Evolutionary conservation across 2,113 vertebrate genomes (phyloP).

Genomic region (Chunga burmeisteri): DNA sequence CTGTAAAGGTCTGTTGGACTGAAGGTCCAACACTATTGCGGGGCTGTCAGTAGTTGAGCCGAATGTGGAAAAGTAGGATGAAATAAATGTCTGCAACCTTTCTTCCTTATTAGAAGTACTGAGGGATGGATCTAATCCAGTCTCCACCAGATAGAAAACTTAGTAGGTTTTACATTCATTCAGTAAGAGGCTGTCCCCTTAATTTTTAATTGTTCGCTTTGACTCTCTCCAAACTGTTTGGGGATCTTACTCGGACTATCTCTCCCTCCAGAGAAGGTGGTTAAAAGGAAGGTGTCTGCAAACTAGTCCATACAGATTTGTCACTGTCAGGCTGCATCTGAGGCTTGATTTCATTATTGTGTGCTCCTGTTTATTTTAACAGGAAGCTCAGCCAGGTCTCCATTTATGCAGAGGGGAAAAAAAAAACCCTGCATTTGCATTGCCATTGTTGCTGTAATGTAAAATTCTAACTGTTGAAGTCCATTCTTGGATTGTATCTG

Average conservation of each 20-base stretch:
- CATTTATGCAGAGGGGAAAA: background rate
- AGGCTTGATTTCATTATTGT: background rate
- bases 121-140: background rate
- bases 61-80: background rate
- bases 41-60: background rate
- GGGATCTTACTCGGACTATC: background rate
- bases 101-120: background rate
- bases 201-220: background rate
- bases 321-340: background rate
- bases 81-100: background rate
- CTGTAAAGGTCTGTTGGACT: background rate
- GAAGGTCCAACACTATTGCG: background rate
- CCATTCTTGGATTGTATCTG: background rate
- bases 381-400: background rate
- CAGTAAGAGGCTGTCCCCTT: background rate
- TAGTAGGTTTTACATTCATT: background rate
- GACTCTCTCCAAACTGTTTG: background rate
- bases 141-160: background rate
- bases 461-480: background rate
- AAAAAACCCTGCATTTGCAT: background rate
- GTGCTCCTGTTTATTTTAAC: background rate
- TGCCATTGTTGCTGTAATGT: background rate
- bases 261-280: background rate
- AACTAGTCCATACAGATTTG: background rate
- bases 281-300: background rate